Evolutionary conservation across 30 jellyfish, hydroid and myxozoan genomes (phyloP), one percentile per base, ranked within the genome.

Genomic region (Sanderia malayensis): DNA sequence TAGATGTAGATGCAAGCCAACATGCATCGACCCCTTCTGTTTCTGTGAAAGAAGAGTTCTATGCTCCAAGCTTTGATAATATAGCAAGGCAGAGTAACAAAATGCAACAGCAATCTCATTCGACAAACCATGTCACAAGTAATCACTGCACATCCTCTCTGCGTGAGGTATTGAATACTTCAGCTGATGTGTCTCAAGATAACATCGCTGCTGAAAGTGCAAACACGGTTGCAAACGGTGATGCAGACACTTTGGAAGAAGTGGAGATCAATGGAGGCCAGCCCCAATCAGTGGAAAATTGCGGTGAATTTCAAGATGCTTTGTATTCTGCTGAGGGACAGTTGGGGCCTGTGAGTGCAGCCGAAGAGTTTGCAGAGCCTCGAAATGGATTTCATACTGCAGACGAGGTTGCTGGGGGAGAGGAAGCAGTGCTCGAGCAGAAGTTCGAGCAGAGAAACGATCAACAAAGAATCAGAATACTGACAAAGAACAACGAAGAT

Each of bases 401-500:
- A 0, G 41, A 27, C 1, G n/a, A 15, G 0, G 53, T 2, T 2
- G 53, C 69, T 13, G 21, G 61, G 6, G 66, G 47, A 8, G 45
- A 47, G 1, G 75, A 59, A 2, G 23, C 28, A 8, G 64, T 24
- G 7, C 7, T 25, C 0, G 59, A 73, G 46, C 29, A 32, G 44
- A 76, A 62, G 28, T 17, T n/a, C n/a, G 88, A 76, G 25, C 80
- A 41, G 44, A 78, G 53, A 45, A 66, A 31, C 67, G 89, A 78
- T 11, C 64, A 49, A 34, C 81, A 78, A 19, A 59, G 79, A 19
- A 65, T 78, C 26, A 33, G 81, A 34, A 78, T 78, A 28, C 32
- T 78, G 31, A 78, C 73, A 17, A 78, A 78, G 24, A 75, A 44
- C 13, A 78, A 64, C 76, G 70, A 78, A 53, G 82, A 78, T 23